A percentile compares a stretch with the other conserved stretches of the same genome.
These are phyloP conservation scores for Oophaga pumilio DNA, from an alignment of 2,113 vertebrate genomes.

Conservation along the genomic window DNA sequence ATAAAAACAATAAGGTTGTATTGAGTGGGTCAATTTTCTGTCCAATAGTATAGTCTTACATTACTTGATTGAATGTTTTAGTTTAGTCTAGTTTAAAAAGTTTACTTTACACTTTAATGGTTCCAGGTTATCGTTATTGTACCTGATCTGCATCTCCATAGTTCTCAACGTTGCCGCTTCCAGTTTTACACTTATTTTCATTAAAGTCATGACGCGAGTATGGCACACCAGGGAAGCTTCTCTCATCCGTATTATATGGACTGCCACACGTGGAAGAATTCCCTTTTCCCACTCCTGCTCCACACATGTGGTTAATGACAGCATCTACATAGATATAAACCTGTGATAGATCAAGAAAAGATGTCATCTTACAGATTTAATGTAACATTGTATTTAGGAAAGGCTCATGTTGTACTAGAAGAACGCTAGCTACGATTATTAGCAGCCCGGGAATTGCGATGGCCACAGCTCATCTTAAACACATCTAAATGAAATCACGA, in stretches of 20 bases:
- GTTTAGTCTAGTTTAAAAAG: too few relatives aligned
- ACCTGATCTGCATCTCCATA: constrained; percentile 84
- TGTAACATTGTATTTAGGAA: neutral
- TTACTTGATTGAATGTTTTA: too few relatives aligned
- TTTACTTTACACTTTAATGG: neutral
- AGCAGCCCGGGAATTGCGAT: too few relatives aligned
- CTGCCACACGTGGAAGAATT: constrained; percentile 77
- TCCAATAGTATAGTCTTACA: too few relatives aligned
- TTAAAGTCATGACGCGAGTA: constrained; percentile 82
- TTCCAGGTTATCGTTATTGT: constrained; percentile 54
- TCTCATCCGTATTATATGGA: constrained; percentile 76
- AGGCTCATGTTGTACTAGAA: neutral
- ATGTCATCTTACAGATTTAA: neutral
- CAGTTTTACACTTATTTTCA: constrained; percentile 82
- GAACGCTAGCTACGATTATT: too few relatives aligned
- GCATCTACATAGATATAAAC: constrained; percentile 76
- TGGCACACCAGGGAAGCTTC: constrained; percentile 83
- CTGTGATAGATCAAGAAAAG: constrained; percentile 54
- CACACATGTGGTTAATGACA: constrained; percentile 85
- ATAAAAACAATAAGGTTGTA: too few relatives aligned
- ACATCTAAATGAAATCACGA: too few relatives aligned
- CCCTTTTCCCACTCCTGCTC: constrained; percentile 73
- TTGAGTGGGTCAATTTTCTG: too few relatives aligned
- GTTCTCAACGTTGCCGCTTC: constrained; percentile 80
- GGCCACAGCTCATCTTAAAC: too few relatives aligned